These are phyloP conservation scores for Syngnathus floridae DNA, from an alignment of 2,113 vertebrate genomes.

Conservation along the genomic window DNA sequence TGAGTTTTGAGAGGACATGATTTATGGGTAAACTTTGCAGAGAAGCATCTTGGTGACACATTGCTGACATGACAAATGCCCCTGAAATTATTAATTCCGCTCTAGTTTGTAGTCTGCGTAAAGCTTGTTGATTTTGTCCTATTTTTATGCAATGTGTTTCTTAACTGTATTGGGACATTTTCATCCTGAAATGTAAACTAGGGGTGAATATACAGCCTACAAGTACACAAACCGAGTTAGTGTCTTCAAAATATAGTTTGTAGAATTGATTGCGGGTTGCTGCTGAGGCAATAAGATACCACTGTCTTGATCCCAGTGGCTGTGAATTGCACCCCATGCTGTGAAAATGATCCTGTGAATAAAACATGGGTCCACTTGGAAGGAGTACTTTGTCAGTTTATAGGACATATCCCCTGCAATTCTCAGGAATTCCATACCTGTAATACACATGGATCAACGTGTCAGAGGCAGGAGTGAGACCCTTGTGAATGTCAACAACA, in stretches of 20 bases:
- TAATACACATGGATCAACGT: conserved; percentile 63
- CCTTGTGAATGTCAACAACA: conserved; percentile 61
- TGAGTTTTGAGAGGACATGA: conserved; percentile 52
- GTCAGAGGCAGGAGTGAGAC: conserved; percentile 45
- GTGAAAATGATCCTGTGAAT: conserved; percentile 62
- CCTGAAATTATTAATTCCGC: conserved; percentile 17
- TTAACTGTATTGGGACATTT: not conserved
- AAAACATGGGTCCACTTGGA: conserved; percentile 61
- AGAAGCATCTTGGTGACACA: conserved; percentile 30
- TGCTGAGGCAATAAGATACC: conserved; percentile 13
- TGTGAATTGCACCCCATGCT: conserved; percentile 33
- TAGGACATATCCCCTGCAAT: conserved; percentile 59
- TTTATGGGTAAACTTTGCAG: conserved; percentile 45
- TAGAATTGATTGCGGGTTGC: conserved; percentile 10
- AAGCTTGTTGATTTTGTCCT: conserved; percentile 16
- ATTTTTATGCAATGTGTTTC: not conserved
- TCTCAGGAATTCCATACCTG: conserved; percentile 66
- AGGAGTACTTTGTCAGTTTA: conserved; percentile 67
- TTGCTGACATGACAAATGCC: conserved; percentile 36
- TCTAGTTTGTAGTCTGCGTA: conserved; percentile 3
- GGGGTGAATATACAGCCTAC: not conserved
- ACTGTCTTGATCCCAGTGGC: conserved; percentile 26
- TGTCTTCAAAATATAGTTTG: conserved; percentile 21
- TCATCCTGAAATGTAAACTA: not conserved
- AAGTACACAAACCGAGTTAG: conserved; percentile 15